Conservation (phyloP, 1,140 invertebrate species). For the Aphaenogaster ashmeadi region DNA sequence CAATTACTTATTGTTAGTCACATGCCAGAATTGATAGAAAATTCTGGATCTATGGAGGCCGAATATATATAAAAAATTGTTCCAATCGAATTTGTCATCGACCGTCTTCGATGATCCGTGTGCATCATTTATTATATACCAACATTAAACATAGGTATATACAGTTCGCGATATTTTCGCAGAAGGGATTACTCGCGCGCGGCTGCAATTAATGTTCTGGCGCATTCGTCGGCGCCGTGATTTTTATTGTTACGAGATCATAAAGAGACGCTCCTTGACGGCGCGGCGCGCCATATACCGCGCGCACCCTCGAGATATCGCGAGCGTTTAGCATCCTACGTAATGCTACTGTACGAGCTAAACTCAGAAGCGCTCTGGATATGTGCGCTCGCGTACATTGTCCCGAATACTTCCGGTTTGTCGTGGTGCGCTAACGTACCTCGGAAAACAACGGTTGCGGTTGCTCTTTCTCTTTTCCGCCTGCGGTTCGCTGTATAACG, state of each 20-base stretch:
- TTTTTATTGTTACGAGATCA: slow-evolving; percentile 51
- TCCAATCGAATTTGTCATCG: not conserved
- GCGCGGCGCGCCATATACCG: not conserved
- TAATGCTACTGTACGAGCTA: slow-evolving; percentile 53
- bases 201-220: slow-evolving; percentile 29
- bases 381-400: not conserved
- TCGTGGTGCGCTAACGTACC: slow-evolving; percentile 22
- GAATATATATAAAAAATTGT: not conserved
- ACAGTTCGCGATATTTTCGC: not conserved
- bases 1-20: not conserved
- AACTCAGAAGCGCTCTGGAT: slow-evolving; percentile 7
- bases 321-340: slow-evolving; percentile 67
- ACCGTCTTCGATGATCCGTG: not conserved
- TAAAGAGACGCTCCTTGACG: slow-evolving; percentile 50
- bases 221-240: slow-evolving; percentile 21
- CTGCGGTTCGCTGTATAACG: not conserved
- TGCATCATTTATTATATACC: not conserved
- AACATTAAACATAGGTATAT: not conserved
- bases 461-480: slow-evolving; percentile 13
- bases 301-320: slow-evolving; percentile 25
- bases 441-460: slow-evolving; percentile 64
- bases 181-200: not conserved
- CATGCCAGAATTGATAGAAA: not conserved
- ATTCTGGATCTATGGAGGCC: no score
- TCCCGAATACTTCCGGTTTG: slow-evolving; percentile 62